Evolutionary conservation across 2,113 vertebrate genomes (phyloP).

Genomic region (Empidonax traillii): DNA sequence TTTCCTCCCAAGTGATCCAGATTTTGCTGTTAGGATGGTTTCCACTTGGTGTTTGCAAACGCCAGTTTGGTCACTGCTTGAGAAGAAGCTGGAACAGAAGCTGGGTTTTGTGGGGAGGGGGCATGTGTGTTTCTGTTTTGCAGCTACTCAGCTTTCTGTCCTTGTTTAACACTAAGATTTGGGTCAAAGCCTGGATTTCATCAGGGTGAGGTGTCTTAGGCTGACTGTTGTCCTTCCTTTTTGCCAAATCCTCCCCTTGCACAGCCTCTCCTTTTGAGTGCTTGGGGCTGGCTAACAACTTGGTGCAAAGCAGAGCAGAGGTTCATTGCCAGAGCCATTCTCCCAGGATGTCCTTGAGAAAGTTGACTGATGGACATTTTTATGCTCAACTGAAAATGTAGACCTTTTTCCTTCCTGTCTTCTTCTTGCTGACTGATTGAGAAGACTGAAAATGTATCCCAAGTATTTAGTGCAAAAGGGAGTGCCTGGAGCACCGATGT

Average conservation of each 20-base stretch:
- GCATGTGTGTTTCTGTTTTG: neutral
- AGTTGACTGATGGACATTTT: fast-evolving
- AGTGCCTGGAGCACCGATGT: fast-evolving
- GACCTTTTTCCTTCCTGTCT: neutral
- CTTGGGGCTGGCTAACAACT: neutral
- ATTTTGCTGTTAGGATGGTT: neutral
- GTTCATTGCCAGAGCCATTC: neutral
- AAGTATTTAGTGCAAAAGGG: neutral
- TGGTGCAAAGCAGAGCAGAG: neutral
- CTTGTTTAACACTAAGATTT: neutral
- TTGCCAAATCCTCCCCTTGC: neutral
- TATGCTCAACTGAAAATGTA: neutral
- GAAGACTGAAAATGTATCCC: neutral
- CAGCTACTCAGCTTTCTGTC: neutral
- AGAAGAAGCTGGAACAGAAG: neutral
- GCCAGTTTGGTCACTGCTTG: neutral
- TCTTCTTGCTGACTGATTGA: neutral
- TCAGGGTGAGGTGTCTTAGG: neutral
- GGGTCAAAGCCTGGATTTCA: neutral
- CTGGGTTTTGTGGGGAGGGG: neutral
- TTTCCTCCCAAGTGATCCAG: neutral
- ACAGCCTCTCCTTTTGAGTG: neutral
- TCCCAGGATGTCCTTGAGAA: neutral
- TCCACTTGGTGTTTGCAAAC: neutral
- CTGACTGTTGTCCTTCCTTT: neutral